Evolutionary conservation across 2,888 invertebrate genomes (phyloP).

Genomic region (Ferdinandea cuprea): DNA sequence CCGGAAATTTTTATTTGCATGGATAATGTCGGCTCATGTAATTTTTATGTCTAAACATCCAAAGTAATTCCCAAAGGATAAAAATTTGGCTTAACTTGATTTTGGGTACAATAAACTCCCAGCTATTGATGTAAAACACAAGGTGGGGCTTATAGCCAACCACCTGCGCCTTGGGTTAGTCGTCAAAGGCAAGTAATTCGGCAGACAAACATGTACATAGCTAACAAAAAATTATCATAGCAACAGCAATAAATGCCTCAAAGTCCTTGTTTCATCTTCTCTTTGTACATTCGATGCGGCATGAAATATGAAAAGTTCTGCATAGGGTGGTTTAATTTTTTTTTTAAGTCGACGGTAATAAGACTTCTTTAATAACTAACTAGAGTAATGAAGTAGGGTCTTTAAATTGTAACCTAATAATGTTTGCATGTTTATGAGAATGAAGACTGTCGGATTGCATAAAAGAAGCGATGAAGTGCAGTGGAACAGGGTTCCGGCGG

Average conservation of each 20-base stretch:
- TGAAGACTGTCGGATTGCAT: too few species aligned
- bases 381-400: too few species aligned
- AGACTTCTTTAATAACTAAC: too few species aligned
- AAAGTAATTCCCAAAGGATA: conserved; percentile 16
- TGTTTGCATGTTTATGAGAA: too few species aligned
- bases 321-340: conserved; percentile 10
- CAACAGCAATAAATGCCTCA: conserved; percentile 17
- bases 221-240: conserved; percentile 12
- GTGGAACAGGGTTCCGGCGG: too few species aligned
- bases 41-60: conserved; percentile 3
- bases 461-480: too few species aligned
- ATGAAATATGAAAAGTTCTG: not conserved
- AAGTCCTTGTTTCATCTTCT: conserved; percentile 4
- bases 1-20: not conserved
- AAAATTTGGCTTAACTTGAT: conserved; percentile 26
- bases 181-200: conserved; percentile 5
- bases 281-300: too few species aligned
- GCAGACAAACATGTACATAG: not conserved
- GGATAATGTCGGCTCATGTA: not conserved
- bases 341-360: too few species aligned
- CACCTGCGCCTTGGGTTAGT: not conserved
- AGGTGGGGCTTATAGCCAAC: not conserved
- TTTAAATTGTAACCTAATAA: too few species aligned
- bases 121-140: not conserved
- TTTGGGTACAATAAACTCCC: not conserved